A percentile compares a stretch with the other conserved stretches of the same genome.
Conservation (phyloP, 2,113 vertebrate genomes). For the Lucifuga dentata region DNA sequence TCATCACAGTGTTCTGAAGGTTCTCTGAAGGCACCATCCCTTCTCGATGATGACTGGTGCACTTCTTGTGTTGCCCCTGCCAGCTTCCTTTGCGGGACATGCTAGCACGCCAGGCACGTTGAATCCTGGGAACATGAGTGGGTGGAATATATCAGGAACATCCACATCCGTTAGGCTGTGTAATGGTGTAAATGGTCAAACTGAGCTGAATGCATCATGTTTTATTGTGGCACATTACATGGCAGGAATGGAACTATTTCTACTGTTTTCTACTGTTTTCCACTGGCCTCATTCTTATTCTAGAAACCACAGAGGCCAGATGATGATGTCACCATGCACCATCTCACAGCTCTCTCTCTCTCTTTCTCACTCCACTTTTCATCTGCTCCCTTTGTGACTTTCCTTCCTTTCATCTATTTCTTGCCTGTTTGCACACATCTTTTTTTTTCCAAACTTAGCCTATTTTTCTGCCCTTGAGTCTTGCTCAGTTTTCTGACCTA, state of each 20-base stretch:
- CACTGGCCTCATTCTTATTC: too few species aligned
- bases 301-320: too few species aligned
- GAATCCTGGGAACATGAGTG: conserved; percentile 67
- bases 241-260: too few species aligned
- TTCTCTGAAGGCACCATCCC: conserved; percentile 37
- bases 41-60: conserved; percentile 3
- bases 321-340: too few species aligned
- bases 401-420: background rate
- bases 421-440: background rate
- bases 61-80: conserved; percentile 40
- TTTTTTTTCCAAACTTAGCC: background rate
- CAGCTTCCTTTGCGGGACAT: conserved; percentile 54
- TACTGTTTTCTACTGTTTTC: too few species aligned
- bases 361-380: too few species aligned
- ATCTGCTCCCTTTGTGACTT: background rate
- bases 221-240: too few species aligned
- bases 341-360: too few species aligned
- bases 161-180: background rate
- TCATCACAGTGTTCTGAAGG: conserved; percentile 50
- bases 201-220: too few species aligned
- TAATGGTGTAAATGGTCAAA: too few species aligned
- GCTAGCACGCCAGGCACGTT: conserved; percentile 78
- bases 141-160: conserved; percentile 6
- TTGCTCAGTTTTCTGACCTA: conserved; percentile 10
- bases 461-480: conserved; percentile 1